Evolutionary conservation across 2,888 invertebrate species (phyloP).

Genomic region (Cephus spinipes): DNA sequence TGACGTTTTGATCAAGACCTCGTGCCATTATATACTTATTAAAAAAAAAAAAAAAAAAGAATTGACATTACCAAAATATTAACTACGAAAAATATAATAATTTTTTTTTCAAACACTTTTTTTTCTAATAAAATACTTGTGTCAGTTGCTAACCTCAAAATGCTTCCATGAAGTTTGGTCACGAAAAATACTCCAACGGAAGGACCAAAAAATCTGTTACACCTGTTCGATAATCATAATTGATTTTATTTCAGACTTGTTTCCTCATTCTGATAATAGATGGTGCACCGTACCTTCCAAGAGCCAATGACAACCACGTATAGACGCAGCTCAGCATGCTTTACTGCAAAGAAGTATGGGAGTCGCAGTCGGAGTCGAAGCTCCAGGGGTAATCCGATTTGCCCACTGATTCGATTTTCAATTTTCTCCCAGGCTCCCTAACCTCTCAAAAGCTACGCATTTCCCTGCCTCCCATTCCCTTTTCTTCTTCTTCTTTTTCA

Average conservation of each 20-base stretch:
- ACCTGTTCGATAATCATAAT: slow-evolving; percentile 30
- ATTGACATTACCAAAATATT: too few relatives aligned
- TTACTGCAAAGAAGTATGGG: slow-evolving; percentile 23
- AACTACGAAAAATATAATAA: neutral
- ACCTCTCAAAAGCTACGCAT: slow-evolving; percentile 45
- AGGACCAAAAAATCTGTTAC: slow-evolving; percentile 18
- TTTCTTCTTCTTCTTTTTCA: slow-evolving; percentile 16
- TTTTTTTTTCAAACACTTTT: neutral
- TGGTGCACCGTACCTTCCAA: slow-evolving; percentile 5
- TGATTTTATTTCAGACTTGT: slow-evolving; percentile 39
- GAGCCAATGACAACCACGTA: slow-evolving; percentile 14
- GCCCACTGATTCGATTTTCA: slow-evolving; percentile 56
- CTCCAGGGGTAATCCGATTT: slow-evolving; percentile 52
- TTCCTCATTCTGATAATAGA: neutral
- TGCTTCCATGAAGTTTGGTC: neutral
- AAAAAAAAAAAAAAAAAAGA: too few relatives aligned
- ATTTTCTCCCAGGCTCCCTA: slow-evolving; percentile 51
- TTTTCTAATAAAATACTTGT: neutral
- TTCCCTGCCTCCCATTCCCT: slow-evolving; percentile 34
- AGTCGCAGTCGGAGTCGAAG: slow-evolving; percentile 38
- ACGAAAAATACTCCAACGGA: neutral
- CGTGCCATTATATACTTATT: neutral
- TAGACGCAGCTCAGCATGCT: slow-evolving; percentile 27
- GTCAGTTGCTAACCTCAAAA: neutral
- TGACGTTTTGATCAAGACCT: neutral